These are phyloP conservation scores for Galeopterus variegatus DNA, from an alignment of 2,113 vertebrate species.

Conservation along the genomic window DNA sequence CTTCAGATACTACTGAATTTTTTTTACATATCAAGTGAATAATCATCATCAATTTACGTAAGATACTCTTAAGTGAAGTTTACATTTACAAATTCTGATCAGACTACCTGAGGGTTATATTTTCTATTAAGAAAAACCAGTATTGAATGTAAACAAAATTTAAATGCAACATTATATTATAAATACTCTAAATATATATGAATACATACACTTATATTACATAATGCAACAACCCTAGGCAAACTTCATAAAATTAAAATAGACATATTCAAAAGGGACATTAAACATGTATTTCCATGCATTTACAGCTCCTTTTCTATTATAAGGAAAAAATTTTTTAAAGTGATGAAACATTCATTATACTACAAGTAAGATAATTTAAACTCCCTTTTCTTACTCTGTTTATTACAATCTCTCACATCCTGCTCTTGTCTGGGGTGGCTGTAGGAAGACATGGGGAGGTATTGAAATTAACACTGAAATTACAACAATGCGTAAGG, in stretches of 20 bases:
- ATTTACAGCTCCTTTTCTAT: background rate
- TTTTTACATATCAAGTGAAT: background rate
- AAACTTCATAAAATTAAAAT: constrained; percentile 25
- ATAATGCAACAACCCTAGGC: background rate
- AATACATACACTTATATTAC: background rate
- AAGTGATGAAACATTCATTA: background rate
- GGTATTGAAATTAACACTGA: background rate
- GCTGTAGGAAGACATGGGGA: background rate
- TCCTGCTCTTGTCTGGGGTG: background rate
- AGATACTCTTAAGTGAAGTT: background rate
- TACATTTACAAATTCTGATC: constrained; percentile 17
- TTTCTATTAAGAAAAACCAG: background rate
- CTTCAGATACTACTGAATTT: background rate
- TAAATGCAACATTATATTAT: background rate
- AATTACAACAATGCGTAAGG: background rate
- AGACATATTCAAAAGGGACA: background rate
- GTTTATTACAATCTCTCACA: background rate
- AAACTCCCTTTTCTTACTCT: background rate
- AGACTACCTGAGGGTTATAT: background rate
- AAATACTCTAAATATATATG: background rate
- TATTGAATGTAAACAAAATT: background rate
- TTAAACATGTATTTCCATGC: background rate
- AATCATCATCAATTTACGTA: background rate
- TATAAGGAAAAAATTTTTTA: background rate
- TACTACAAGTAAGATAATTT: background rate